phyloP scores from a whole-genome alignment of 1,140 invertebrate species.

The Drosophila takahashii region DNA sequence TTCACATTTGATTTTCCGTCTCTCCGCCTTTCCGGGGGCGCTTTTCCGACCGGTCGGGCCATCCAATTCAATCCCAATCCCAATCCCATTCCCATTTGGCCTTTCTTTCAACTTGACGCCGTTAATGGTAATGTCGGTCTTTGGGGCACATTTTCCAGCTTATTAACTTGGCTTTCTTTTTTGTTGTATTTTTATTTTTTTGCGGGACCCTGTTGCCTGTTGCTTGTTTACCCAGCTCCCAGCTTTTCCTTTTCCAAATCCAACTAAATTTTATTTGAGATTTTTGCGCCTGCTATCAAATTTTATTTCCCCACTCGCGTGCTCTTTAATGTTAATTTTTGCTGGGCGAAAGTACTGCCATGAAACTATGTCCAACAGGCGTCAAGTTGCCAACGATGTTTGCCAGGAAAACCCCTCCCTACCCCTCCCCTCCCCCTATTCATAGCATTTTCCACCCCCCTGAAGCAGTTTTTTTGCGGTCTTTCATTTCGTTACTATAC shows the following conservation, averaged over 20 bases:
- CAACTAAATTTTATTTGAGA: slow-evolving; percentile 20
- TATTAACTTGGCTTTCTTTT: slow-evolving; percentile 62
- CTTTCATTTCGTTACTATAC: slow-evolving; percentile 57
- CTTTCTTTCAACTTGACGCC: slow-evolving; percentile 46
- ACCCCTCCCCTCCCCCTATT: background rate
- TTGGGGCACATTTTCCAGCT: slow-evolving; percentile 68
- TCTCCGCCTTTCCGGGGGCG: slow-evolving; percentile 4
- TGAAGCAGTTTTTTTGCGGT: slow-evolving; percentile 29
- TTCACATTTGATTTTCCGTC: slow-evolving; percentile 22
- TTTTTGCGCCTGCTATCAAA: slow-evolving; percentile 7
- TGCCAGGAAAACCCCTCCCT: background rate
- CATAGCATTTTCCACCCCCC: slow-evolving; percentile 7
- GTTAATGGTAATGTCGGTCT: slow-evolving; percentile 64
- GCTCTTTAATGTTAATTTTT: slow-evolving; percentile 53
- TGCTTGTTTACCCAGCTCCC: background rate
- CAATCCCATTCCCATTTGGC: slow-evolving; percentile 9
- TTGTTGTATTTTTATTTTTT: background rate
- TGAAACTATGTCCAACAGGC: slow-evolving; percentile 53
- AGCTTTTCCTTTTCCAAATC: background rate
- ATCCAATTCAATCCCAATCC: background rate
- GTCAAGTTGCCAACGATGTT: slow-evolving; percentile 55
- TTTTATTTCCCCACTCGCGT: slow-evolving; percentile 53
- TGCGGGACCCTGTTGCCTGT: background rate
- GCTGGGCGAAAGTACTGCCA: slow-evolving; percentile 15
- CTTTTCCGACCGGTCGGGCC: background rate